phyloP scores from a whole-genome alignment of 2,113 vertebrate species.

The Brachypteracias leptosomus region DNA sequence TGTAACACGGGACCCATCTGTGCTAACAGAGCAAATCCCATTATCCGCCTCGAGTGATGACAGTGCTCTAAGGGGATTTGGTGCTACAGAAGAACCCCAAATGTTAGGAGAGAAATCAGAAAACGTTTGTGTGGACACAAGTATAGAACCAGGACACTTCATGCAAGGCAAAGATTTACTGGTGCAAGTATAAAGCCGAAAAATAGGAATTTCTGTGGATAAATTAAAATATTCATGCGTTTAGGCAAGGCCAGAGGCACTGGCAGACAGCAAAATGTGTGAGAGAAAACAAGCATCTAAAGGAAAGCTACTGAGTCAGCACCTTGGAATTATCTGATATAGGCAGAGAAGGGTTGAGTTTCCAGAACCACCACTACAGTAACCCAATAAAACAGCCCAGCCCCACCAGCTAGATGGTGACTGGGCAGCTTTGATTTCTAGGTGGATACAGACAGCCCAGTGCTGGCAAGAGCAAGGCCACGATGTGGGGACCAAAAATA shows the following conservation, averaged over 20 bases:
- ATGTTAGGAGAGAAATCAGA: background rate
- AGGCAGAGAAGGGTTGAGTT: background rate
- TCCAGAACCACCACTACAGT: background rate
- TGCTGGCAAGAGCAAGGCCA: background rate
- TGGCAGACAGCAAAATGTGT: background rate
- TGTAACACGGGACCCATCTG: background rate
- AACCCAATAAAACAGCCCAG: background rate
- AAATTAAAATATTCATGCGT: background rate
- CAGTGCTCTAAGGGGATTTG: slow-evolving; percentile 28
- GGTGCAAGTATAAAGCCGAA: background rate
- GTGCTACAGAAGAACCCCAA: background rate
- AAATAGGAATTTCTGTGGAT: background rate
- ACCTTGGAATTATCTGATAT: background rate
- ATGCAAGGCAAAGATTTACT: background rate
- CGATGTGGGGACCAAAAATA: background rate
- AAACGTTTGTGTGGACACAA: background rate
- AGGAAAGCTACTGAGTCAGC: background rate
- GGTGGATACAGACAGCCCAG: background rate
- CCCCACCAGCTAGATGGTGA: background rate
- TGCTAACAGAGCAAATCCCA: background rate
- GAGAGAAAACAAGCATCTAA: background rate
- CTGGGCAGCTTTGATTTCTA: background rate
- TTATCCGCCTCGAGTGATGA: background rate
- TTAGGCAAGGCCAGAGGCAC: background rate
- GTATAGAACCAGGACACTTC: background rate